Evolutionary conservation across 2,113 vertebrate species (phyloP).

Genomic region (Ancistrus triradiatus): DNA sequence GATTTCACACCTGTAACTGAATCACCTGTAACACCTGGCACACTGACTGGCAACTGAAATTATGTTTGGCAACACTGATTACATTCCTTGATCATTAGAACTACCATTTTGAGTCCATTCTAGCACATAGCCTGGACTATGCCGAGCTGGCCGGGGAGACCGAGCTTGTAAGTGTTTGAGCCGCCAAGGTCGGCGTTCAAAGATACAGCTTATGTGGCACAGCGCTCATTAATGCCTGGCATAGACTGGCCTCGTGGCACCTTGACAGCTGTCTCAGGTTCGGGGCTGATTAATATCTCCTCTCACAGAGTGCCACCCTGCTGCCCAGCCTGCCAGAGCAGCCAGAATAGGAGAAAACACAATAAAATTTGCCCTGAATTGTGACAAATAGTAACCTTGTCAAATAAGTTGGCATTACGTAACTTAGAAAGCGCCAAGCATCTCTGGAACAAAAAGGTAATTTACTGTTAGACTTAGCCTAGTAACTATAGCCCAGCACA

Average conservation of each 20-base stretch:
- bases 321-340: constrained; percentile 19
- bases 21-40: too few relatives aligned
- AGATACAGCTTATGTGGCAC: constrained; percentile 30
- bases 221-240: constrained; percentile 27
- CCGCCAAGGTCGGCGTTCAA: constrained; percentile 22
- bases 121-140: background rate
- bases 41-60: too few relatives aligned
- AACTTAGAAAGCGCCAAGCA: too few relatives aligned
- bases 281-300: constrained; percentile 38
- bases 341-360: constrained; percentile 2
- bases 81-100: too few relatives aligned
- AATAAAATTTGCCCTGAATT: background rate
- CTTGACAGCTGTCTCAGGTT: constrained; percentile 40
- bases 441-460: too few relatives aligned
- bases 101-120: too few relatives aligned
- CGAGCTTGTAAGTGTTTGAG: constrained; percentile 7
- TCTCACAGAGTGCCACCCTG: constrained; percentile 21
- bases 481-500: too few relatives aligned
- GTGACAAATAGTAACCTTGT: too few relatives aligned
- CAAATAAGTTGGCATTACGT: too few relatives aligned
- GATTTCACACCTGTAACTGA: too few relatives aligned
- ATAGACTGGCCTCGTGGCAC: constrained; percentile 24
- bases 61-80: too few relatives aligned
- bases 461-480: too few relatives aligned
- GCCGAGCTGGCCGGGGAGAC: constrained; percentile 4